Conservation (phyloP, 1,140 invertebrate genomes). For the Zaprionus davidi region DNA sequence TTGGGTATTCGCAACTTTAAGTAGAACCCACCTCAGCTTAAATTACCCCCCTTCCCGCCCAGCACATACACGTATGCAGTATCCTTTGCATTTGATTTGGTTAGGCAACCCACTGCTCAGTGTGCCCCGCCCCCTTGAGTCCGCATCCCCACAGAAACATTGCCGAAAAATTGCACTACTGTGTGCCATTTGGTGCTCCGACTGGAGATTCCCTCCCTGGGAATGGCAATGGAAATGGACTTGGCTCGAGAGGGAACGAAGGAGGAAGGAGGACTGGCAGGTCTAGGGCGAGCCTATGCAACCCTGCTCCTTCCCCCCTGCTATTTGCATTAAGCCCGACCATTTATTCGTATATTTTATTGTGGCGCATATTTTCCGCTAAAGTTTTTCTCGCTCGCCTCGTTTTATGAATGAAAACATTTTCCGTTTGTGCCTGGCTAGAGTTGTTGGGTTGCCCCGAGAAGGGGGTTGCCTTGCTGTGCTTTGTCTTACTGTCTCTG, state of each 20-base stretch:
- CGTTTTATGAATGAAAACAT: slow-evolving; percentile 76
- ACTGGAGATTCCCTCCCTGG: slow-evolving; percentile 65
- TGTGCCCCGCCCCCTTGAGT: neutral
- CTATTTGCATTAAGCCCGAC: slow-evolving; percentile 77
- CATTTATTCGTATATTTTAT: slow-evolving; percentile 83
- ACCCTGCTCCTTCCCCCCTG: slow-evolving; percentile 30
- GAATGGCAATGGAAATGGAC: neutral
- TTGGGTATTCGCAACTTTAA: slow-evolving; percentile 1
- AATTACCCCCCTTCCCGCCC: neutral
- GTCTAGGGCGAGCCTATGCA: slow-evolving; percentile 48
- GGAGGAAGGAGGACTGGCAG: slow-evolving; percentile 1
- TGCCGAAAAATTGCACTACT: slow-evolving; percentile 73
- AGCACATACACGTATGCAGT: neutral
- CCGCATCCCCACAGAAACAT: slow-evolving; percentile 3
- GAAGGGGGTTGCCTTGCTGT: slow-evolving; percentile 43
- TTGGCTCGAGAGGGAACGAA: neutral
- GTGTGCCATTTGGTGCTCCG: slow-evolving; percentile 72
- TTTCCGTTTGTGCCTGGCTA: slow-evolving; percentile 19
- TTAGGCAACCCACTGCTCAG: neutral
- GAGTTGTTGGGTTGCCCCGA: slow-evolving; percentile 15
- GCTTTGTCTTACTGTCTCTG: slow-evolving; percentile 36
- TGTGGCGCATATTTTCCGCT: slow-evolving; percentile 78
- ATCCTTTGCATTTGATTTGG: slow-evolving; percentile 36
- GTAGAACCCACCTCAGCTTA: neutral
- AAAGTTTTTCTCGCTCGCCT: slow-evolving; percentile 61